Evolutionary conservation across 35 echinoderm and acorn worm species (phyloP).

Genomic region (Holothuria glaberrima): DNA sequence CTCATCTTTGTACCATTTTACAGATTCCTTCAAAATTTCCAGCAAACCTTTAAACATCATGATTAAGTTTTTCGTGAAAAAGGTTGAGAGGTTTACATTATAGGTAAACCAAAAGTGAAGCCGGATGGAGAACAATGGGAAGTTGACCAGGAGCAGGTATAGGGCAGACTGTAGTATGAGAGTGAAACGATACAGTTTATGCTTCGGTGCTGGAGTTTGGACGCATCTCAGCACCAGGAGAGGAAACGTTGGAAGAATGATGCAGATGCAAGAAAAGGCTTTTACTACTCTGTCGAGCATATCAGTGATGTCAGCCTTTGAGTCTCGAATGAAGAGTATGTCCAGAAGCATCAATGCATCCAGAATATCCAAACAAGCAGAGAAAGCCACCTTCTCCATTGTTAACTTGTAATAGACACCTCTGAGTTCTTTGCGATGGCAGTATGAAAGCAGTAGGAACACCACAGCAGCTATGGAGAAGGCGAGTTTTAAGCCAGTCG

Average conservation of each 20-base stretch:
- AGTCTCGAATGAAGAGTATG: constrained; percentile 57
- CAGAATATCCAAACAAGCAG: constrained; percentile 73
- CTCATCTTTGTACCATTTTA: constrained; percentile 59
- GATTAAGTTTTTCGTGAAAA: constrained; percentile 87
- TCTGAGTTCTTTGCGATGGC: constrained; percentile 78
- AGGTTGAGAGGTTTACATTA: constrained; percentile 69
- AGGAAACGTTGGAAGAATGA: constrained; percentile 75
- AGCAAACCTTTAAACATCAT: constrained; percentile 80
- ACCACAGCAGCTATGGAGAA: constrained; percentile 75
- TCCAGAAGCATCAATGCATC: constrained; percentile 78
- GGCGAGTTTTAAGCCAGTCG: constrained; percentile 75
- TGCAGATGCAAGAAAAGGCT: constrained; percentile 82
- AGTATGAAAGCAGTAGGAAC: constrained; percentile 76
- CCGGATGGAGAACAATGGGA: constrained; percentile 85
- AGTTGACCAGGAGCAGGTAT: constrained; percentile 73
- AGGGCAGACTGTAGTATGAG: constrained; percentile 73
- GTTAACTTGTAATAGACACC: constrained; percentile 73
- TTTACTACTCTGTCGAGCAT: constrained; percentile 59
- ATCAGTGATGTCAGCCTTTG: constrained; percentile 16
- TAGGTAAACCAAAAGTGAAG: constrained; percentile 76
- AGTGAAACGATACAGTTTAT: constrained; percentile 60
- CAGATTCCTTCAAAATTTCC: constrained; percentile 66
- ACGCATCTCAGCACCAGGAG: constrained; percentile 75
- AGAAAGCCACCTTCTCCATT: constrained; percentile 77
- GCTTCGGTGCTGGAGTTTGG: constrained; percentile 35